A percentile compares a stretch with the other conserved stretches of the same genome.
Conservation (phyloP, 2,113 vertebrate genomes). For the Nerophis ophidion region DNA sequence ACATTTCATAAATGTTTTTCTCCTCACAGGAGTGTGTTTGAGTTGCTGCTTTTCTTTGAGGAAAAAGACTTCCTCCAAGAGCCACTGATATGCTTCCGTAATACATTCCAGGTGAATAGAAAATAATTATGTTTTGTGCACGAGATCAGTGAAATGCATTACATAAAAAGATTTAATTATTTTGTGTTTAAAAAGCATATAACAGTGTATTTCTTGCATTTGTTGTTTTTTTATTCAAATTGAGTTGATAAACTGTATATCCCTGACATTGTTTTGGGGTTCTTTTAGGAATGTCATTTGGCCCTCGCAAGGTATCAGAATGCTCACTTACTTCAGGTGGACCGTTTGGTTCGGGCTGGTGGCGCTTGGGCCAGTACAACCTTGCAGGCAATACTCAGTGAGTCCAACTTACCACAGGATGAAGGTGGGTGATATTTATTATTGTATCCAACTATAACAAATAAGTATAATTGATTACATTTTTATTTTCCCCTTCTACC, state of each 20-base stretch:
- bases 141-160: too few relatives aligned
- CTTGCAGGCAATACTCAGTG: slow-evolving; percentile 88
- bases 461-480: too few relatives aligned
- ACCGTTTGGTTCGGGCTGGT: slow-evolving; percentile 79
- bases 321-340: slow-evolving; percentile 86
- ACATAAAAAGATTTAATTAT: too few relatives aligned
- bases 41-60: slow-evolving; percentile 95
- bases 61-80: slow-evolving; percentile 89
- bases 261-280: not conserved
- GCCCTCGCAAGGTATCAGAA: slow-evolving; percentile 85
- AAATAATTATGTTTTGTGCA: too few relatives aligned
- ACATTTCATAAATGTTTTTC: not conserved
- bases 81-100: slow-evolving; percentile 86
- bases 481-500: not conserved
- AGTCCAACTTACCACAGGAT: slow-evolving; percentile 81
- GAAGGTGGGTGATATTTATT: slow-evolving; percentile 65
- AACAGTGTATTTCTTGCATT: too few relatives aligned
- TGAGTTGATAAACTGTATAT: not conserved
- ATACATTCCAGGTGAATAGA: slow-evolving; percentile 86
- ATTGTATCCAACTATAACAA: too few relatives aligned
- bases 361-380: slow-evolving; percentile 88
- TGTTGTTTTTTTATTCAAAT: too few relatives aligned
- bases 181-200: too few relatives aligned
- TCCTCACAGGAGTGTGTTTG: slow-evolving; percentile 90
- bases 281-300: slow-evolving; percentile 82